phyloP scores from a whole-genome alignment of 2,888 invertebrate genomes.

The Dicranocentrus wangi region DNA sequence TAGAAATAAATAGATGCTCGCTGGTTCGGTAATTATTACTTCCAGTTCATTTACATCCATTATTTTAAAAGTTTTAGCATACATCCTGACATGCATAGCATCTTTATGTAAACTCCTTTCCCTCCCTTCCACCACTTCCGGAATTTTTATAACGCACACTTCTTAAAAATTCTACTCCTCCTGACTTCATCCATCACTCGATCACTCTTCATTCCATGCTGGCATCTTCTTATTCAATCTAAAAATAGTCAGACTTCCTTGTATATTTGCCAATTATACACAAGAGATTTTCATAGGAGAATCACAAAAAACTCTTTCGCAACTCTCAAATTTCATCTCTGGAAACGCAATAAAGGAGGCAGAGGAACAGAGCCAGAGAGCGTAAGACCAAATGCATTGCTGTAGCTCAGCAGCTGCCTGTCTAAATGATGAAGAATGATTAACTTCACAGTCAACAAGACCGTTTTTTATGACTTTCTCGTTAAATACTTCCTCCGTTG shows the following conservation, averaged over 20 bases:
- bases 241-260: neutral
- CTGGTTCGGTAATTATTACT: too few relatives aligned
- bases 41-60: too few relatives aligned
- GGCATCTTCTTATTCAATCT: constrained; percentile 1
- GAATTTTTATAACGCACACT: neutral
- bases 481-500: too few relatives aligned
- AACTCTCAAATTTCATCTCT: constrained; percentile 5
- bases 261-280: neutral
- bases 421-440: constrained; percentile 15
- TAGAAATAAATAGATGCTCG: too few relatives aligned
- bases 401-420: neutral
- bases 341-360: constrained; percentile 48
- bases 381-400: neutral
- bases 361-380: constrained; percentile 3
- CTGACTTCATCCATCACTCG: constrained; percentile 14
- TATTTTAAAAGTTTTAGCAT: too few relatives aligned
- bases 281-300: neutral
- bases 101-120: too few relatives aligned
- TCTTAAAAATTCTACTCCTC: neutral
- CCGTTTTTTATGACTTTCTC: too few relatives aligned
- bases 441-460: too few relatives aligned
- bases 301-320: neutral
- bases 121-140: neutral
- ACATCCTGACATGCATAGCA: too few relatives aligned
- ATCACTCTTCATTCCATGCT: neutral